Percentiles rank a stretch among this genome's conserved stretches.
phyloP scores from a whole-genome alignment of 1,140 invertebrate species.

The Oreohelix idahoensis region DNA sequence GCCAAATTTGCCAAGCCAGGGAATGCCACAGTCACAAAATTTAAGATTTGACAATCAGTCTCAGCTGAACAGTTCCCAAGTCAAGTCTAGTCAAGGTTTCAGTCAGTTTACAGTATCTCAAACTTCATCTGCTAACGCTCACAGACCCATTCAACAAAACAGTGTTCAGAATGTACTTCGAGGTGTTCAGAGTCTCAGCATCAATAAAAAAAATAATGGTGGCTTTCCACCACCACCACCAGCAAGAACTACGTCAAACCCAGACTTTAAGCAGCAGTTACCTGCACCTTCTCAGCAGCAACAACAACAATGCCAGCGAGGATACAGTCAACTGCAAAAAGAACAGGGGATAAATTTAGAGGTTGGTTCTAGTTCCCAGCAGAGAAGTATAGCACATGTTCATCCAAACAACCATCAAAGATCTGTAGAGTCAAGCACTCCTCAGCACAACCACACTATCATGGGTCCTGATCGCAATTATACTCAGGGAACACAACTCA shows the following conservation, averaged over 20 bases:
- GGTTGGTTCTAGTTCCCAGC: neutral
- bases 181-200: constrained; percentile 26
- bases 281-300: neutral
- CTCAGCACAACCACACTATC: neutral
- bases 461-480: neutral
- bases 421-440: neutral
- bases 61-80: neutral
- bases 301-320: constrained; percentile 16
- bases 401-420: neutral
- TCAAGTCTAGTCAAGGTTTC: neutral
- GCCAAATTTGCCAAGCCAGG: neutral
- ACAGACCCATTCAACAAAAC: neutral
- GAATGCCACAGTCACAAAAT: neutral
- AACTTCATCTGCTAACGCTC: neutral
- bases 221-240: constrained; percentile 31
- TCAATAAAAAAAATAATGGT: constrained; percentile 4
- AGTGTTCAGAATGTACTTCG: neutral
- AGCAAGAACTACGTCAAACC: constrained; percentile 28
- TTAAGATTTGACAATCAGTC: neutral
- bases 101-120: neutral
- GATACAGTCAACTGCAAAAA: neutral
- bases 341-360: neutral
- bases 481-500: constrained; percentile 29
- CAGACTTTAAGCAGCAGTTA: constrained; percentile 10
- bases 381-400: neutral